phyloP scores from a whole-genome alignment of 2,888 invertebrate genomes.

The Yponomeuta evonymella region DNA sequence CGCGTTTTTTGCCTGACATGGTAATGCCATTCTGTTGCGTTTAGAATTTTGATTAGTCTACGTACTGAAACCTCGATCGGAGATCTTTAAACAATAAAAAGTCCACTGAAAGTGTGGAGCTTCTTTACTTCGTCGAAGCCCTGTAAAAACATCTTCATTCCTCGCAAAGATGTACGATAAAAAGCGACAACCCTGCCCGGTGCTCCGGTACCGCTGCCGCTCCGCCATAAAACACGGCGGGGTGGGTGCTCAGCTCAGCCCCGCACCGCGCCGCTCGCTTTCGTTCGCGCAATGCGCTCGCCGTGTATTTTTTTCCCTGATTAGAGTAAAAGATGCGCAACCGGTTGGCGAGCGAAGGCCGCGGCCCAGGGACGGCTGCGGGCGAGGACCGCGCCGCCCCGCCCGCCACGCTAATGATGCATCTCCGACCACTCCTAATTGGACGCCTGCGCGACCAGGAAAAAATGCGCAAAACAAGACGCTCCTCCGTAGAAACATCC shows the following conservation, averaged over 20 bases:
- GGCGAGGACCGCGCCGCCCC: conserved; percentile 34
- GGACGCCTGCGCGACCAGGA: conserved; percentile 54
- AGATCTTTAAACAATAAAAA: neutral
- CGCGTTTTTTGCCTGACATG: neutral
- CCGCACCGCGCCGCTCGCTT: conserved; percentile 63
- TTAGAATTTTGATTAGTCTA: too few relatives aligned
- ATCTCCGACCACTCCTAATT: conserved; percentile 67
- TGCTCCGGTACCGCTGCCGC: conserved; percentile 54
- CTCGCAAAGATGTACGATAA: neutral
- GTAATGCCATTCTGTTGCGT: neutral
- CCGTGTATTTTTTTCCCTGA: conserved; percentile 64
- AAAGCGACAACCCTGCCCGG: conserved; percentile 25
- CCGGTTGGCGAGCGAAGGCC: conserved; percentile 69
- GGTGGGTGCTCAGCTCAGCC: conserved; percentile 39
- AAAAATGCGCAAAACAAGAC: conserved; percentile 50
- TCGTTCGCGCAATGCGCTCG: conserved; percentile 58
- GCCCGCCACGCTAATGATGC: conserved; percentile 63
- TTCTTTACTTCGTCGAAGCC: neutral
- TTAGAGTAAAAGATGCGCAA: conserved; percentile 73
- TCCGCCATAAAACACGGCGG: conserved; percentile 61
- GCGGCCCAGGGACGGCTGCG: conserved; percentile 47
- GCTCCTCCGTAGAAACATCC: conserved; percentile 41
- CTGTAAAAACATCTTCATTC: neutral
- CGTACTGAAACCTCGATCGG: neutral
- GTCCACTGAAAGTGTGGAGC: neutral